phyloP scores from a whole-genome alignment of 2,888 invertebrate species.

The Trichopria drosophilae region DNA sequence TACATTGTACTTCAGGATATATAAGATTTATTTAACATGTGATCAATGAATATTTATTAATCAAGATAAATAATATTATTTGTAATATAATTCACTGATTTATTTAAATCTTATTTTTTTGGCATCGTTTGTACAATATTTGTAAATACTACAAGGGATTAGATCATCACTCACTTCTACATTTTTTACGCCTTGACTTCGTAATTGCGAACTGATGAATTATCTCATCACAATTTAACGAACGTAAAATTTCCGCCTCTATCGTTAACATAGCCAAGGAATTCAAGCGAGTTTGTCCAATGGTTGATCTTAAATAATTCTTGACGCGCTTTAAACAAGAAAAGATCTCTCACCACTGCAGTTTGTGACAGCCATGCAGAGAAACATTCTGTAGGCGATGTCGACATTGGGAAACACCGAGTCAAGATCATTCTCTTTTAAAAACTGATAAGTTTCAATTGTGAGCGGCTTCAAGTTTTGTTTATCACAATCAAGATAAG shows the following conservation, averaged over 20 bases:
- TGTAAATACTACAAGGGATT: no score
- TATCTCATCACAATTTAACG: conserved; percentile 11
- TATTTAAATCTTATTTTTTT: no score
- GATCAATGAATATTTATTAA: no score
- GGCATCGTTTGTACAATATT: no score
- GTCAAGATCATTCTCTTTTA: conserved; percentile 11
- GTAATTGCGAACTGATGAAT: conserved; percentile 11
- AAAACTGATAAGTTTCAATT: not conserved
- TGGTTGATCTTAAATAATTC: conserved; percentile 20
- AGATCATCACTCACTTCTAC: no score
- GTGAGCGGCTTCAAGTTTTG: not conserved
- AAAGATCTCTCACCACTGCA: conserved; percentile 20
- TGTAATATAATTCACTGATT: no score
- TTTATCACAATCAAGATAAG: conserved; percentile 1
- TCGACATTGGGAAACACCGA: conserved; percentile 20
- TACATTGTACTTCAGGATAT: no score
- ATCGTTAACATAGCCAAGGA: conserved; percentile 17
- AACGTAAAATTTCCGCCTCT: conserved; percentile 16
- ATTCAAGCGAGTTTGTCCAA: conserved; percentile 19
- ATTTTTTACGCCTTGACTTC: conserved; percentile 10
- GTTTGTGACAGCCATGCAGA: conserved; percentile 12
- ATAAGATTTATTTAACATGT: no score
- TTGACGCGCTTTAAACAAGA: conserved; percentile 23
- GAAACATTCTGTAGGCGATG: conserved; percentile 16
- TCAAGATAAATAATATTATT: no score